Percentiles rank a stretch among this genome's conserved stretches.
These are phyloP conservation scores for Brachypodius melanocephalos DNA, from an alignment of 2,113 vertebrate species.

Conservation along the genomic window DNA sequence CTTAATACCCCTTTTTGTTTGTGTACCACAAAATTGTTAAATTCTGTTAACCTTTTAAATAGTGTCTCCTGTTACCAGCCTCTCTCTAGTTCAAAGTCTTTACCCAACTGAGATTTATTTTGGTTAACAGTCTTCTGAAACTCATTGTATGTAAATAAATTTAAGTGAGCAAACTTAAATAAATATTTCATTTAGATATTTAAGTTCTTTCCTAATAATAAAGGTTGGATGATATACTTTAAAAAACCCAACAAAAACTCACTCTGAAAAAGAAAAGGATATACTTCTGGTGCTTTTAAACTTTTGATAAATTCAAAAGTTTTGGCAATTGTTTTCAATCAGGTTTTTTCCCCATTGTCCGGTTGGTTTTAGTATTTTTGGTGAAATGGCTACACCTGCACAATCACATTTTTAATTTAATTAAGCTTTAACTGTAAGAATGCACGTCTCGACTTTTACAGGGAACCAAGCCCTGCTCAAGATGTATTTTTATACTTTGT, in stretches of 20 bases:
- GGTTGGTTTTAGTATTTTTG: neutral
- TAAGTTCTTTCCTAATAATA: neutral
- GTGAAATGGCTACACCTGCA: neutral
- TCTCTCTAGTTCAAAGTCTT: neutral
- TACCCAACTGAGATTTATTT: neutral
- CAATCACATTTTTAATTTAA: neutral
- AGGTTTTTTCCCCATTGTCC: accelerated
- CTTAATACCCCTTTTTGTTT: neutral
- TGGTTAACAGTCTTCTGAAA: constrained; percentile 29
- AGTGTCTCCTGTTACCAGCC: neutral
- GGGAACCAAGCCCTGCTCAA: neutral
- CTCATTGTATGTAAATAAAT: constrained; percentile 5
- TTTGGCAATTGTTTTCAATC: neutral
- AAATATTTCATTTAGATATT: neutral
- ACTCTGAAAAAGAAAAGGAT: neutral
- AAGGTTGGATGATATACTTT: neutral
- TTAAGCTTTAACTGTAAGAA: neutral
- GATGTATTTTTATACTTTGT: neutral
- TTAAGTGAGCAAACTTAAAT: constrained; percentile 10
- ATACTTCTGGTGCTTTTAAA: neutral
- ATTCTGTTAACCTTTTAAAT: neutral
- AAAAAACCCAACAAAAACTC: neutral
- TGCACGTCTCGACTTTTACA: too few species aligned
- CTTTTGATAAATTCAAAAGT: neutral
- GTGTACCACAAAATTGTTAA: neutral